phyloP scores from a whole-genome alignment of 1,140 invertebrate genomes.

The Drosophila ambigua region DNA sequence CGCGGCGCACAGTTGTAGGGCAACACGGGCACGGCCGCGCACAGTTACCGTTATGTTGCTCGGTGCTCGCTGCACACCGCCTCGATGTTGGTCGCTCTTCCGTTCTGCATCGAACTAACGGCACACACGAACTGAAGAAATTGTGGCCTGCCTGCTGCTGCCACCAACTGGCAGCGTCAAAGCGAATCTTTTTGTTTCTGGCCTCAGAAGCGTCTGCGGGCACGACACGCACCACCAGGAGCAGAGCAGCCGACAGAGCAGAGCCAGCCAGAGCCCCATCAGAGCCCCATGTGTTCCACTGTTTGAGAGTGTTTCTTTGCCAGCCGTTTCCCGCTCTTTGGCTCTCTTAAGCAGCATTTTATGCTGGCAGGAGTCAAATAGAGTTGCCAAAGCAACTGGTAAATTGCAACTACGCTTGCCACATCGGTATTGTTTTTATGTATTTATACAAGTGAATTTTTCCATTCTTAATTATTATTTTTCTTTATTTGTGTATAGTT shows the following conservation, averaged over 20 bases:
- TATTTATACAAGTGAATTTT: neutral
- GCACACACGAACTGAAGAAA: constrained; percentile 45
- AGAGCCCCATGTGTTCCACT: neutral
- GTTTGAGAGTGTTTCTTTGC: constrained; percentile 5
- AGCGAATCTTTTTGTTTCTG: constrained; percentile 40
- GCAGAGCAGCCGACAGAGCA: constrained; percentile 35
- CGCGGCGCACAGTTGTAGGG: constrained; percentile 21
- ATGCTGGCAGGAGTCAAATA: constrained; percentile 40
- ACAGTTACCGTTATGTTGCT: constrained; percentile 17
- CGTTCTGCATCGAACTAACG: constrained; percentile 70
- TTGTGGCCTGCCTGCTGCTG: constrained; percentile 27
- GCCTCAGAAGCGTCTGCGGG: constrained; percentile 35
- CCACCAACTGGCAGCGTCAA: constrained; percentile 21
- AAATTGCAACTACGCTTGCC: neutral
- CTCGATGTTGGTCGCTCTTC: constrained; percentile 33
- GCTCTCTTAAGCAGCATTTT: constrained; percentile 25
- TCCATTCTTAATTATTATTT: neutral
- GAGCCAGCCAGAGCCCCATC: neutral
- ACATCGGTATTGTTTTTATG: neutral
- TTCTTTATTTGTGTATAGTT: no score
- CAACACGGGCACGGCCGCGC: constrained; percentile 31
- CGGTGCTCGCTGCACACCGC: neutral
- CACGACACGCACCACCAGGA: constrained; percentile 50
- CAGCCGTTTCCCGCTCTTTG: constrained; percentile 32
- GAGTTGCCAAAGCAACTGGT: constrained; percentile 34